Percentiles rank a stretch among this genome's conserved stretches.
Evolutionary conservation across 2,113 vertebrate species (phyloP).

Genomic region (Marmota flaviventris): DNA sequence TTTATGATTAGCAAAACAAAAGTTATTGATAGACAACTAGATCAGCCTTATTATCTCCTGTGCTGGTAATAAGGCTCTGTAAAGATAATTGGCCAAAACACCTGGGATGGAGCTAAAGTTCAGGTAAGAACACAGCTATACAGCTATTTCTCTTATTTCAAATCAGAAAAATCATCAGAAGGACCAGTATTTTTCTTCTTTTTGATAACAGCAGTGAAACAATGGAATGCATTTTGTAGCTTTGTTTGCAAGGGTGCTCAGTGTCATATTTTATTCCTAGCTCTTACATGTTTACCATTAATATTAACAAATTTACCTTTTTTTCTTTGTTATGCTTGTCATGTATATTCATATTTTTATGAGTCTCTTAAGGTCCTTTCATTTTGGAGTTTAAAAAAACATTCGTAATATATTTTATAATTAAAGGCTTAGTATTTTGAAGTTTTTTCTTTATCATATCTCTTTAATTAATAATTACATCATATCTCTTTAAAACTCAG

Average conservation of each 20-base stretch:
- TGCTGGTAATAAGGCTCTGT: background rate
- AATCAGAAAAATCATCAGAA: background rate
- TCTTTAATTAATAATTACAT: background rate
- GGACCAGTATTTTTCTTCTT: background rate
- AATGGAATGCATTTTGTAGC: background rate
- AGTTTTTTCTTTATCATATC: background rate
- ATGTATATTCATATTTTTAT: background rate
- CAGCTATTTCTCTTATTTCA: constrained; percentile 10
- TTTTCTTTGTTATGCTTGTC: constrained; percentile 12
- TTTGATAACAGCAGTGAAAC: background rate
- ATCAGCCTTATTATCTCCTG: background rate
- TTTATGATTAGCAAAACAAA: background rate
- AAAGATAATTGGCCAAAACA: background rate
- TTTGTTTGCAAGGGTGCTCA: background rate
- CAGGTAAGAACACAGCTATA: background rate
- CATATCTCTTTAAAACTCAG: background rate
- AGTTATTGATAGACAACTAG: background rate
- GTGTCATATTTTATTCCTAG: background rate
- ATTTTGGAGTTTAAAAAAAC: constrained; percentile 33
- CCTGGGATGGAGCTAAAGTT: background rate
- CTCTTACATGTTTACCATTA: constrained; percentile 4
- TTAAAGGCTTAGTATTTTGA: background rate
- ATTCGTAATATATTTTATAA: background rate
- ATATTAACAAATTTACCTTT: background rate
- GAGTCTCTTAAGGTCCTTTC: constrained; percentile 25